Conservation (phyloP, 2,797 vertebrate species). For the Enteromius treurensis region DNA sequence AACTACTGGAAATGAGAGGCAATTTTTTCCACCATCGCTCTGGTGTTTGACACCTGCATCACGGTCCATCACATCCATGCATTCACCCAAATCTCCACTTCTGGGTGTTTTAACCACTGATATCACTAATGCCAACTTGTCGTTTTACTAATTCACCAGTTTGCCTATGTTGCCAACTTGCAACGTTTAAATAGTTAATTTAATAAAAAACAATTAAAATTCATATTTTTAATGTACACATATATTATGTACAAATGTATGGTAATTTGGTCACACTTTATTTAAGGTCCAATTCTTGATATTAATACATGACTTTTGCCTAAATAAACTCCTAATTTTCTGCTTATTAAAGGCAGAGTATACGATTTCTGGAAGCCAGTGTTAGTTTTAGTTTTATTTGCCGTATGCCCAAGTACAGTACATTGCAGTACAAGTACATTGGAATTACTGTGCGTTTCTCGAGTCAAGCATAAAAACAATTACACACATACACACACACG, state of each 20-base stretch:
- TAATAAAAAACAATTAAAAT: no score
- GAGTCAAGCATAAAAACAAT: no score
- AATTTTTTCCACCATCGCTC: constrained; percentile 3
- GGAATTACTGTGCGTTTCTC: no score
- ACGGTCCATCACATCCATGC: not conserved
- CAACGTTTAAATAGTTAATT: not conserved
- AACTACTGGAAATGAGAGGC: constrained; percentile 26
- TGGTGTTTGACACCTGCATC: constrained; percentile 15
- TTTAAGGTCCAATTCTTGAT: not conserved
- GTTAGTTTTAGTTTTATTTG: no score
- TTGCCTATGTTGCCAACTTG: not conserved
- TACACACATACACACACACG: no score
- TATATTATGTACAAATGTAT: not conserved
- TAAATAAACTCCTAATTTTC: not conserved
- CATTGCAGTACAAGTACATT: no score
- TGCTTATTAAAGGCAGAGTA: no score
- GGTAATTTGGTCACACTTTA: no score
- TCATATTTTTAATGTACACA: no score
- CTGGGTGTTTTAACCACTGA: constrained; percentile 10
- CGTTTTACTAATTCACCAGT: constrained; percentile 1
- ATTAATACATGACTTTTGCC: not conserved
- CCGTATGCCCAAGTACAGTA: no score
- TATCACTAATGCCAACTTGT: not conserved
- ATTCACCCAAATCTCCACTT: not conserved
- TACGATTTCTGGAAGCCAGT: no score